A percentile compares a stretch with the other conserved stretches of the same genome.
Evolutionary conservation across 92 coral and sea anemone species (phyloP).

Genomic region (Epizoanthus rinbou): DNA sequence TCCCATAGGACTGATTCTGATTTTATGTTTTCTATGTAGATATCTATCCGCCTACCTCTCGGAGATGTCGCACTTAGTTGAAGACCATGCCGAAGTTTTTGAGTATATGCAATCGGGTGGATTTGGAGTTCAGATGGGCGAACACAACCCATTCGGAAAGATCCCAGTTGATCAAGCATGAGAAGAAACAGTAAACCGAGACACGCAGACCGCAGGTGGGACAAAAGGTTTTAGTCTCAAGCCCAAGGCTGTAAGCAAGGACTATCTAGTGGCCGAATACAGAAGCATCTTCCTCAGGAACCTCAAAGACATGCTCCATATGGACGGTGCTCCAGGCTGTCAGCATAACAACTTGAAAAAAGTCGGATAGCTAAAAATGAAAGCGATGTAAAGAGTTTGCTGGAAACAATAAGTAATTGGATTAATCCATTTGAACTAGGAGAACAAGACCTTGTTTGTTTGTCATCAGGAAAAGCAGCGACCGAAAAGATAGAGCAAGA

Average conservation of each 20-base stretch:
- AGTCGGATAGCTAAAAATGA: too few relatives aligned
- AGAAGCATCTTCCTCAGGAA: slow-evolving; percentile 46
- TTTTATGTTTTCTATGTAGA: too few relatives aligned
- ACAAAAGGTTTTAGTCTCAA: slow-evolving; percentile 55
- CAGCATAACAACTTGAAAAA: too few relatives aligned
- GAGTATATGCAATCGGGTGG: slow-evolving; percentile 46
- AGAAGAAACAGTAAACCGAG: slow-evolving; percentile 47
- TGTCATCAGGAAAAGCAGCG: slow-evolving; percentile 20
- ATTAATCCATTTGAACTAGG: slow-evolving; percentile 33
- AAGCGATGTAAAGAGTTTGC: too few relatives aligned
- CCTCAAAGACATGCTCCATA: slow-evolving; percentile 46
- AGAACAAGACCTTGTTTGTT: slow-evolving; percentile 43
- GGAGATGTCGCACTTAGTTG: neutral
- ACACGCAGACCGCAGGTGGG: slow-evolving; percentile 54
- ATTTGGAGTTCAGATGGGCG: slow-evolving; percentile 44
- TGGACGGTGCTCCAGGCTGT: too few relatives aligned
- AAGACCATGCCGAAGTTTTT: slow-evolving; percentile 46
- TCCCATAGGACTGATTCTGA: too few relatives aligned
- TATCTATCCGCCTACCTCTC: neutral
- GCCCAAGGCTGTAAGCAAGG: slow-evolving; percentile 51
- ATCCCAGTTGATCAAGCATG: slow-evolving; percentile 53
- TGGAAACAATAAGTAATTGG: too few relatives aligned
- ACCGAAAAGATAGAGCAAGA: neutral
- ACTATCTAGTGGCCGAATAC: slow-evolving; percentile 50
- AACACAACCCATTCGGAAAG: slow-evolving; percentile 42